Base-by-base conservation (phyloP, 2,113 vertebrate genomes). In the Gymnogyps californianus region DNA sequence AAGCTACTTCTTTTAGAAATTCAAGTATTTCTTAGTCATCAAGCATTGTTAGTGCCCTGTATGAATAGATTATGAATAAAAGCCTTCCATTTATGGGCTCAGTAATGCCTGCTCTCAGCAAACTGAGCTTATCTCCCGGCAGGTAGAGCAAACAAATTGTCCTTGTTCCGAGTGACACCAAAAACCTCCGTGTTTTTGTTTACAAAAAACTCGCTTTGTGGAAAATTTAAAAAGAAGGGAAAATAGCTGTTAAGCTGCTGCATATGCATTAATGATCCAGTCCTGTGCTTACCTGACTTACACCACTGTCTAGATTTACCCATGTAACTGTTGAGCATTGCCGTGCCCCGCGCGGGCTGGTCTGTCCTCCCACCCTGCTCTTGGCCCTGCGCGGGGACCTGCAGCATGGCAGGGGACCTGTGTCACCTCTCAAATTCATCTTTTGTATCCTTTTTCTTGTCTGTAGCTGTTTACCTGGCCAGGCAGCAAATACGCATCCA, bases 341-440 rank as follows among this genome's bases (percentile, higher is more conserved):
- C 34, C 1, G 0, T 47, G n/a, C 28, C 26, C 11, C 3, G 3
- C 1, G 0, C 1, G 0, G 20, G 26, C 25, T 18, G 16, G 2
- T 28, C 8, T 36, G 44, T 47, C 34, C 28, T 66, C 14, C 28
- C 32, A 21, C 51, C 31, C 49, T 64, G 42, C 25, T n/a, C 44
- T n/a, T 58, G n/a, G 46, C 49, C 51, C 28, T 74, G 16, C 3
- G 0, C 1, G 1, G 52, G 11, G 3, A 58, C 34, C 25, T 65
- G 57, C 10, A 54, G 44, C 10, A 5, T 22, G 40, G 16, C 81
- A 64, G 28, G 19, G 44, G 2, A 49, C 15, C 15, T 2, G 9
- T 24, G 31, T 57, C 47, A 38, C 42, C 38, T 81, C 40, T 38
- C 7, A 18, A 79, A 67, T 64, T 54, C 7, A 14, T 3, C 14